Percentiles rank a stretch among this genome's conserved stretches.
phyloP scores from a whole-genome alignment of 92 coral and sea anemone species.

The Parazoanthus darwini region DNA sequence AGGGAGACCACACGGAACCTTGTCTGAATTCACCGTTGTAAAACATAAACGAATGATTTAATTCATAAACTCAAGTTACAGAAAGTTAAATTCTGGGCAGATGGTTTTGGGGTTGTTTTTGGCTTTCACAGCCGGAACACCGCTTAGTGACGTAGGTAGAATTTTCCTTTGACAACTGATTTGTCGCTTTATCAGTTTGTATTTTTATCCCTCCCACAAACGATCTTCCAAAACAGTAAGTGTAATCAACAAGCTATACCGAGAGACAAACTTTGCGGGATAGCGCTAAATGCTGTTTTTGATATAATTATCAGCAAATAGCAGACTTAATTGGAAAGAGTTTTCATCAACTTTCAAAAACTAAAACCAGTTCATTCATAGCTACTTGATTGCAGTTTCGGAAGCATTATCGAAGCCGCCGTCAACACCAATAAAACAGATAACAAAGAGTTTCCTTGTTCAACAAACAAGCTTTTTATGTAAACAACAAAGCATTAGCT shows the following conservation, averaged over 20 bases:
- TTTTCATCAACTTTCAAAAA: too few relatives aligned
- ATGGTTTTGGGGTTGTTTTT: neutral
- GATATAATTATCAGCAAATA: neutral
- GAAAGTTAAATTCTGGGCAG: neutral
- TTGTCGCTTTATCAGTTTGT: too few relatives aligned
- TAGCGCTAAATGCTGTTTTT: neutral
- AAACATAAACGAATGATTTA: too few relatives aligned
- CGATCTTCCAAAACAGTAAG: neutral
- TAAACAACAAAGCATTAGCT: neutral
- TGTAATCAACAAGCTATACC: neutral
- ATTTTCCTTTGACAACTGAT: neutral
- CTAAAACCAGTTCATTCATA: too few relatives aligned
- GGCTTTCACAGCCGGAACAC: neutral
- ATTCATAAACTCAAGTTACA: neutral
- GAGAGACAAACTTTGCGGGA: neutral
- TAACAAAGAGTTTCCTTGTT: neutral
- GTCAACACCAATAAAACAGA: neutral
- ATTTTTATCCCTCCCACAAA: too few relatives aligned
- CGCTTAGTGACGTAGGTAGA: neutral
- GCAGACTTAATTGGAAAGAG: neutral
- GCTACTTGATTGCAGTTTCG: neutral
- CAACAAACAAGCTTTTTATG: neutral
- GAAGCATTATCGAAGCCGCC: too few relatives aligned
- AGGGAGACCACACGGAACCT: too few relatives aligned
- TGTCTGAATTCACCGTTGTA: too few relatives aligned